These are phyloP conservation scores for Salticus scenicus DNA, from an alignment of 2,888 invertebrate species.

Conservation along the genomic window DNA sequence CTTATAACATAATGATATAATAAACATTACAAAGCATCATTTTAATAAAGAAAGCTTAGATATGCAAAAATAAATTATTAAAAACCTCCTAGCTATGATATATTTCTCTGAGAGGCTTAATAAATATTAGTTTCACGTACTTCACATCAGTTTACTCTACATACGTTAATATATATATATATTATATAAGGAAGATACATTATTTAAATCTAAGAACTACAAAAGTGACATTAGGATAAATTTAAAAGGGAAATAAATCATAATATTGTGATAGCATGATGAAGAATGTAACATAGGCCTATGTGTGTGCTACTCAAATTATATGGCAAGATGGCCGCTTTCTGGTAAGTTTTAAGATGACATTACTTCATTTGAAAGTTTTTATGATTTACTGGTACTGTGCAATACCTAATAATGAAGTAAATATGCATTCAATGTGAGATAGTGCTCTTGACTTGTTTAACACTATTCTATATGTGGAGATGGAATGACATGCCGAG, in stretches of 20 bases:
- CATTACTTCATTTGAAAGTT: not conserved
- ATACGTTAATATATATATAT: not conserved
- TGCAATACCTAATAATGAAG: not conserved
- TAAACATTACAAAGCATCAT: not conserved
- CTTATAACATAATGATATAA: not conserved
- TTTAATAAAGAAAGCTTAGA: not conserved
- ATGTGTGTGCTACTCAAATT: not conserved
- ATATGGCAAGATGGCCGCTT: constrained; percentile 60
- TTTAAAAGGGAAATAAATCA: not conserved
- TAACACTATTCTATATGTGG: constrained; percentile 40
- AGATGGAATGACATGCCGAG: constrained; percentile 64
- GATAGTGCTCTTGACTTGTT: not conserved
- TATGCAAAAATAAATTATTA: not conserved
- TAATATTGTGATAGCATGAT: not conserved
- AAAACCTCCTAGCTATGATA: not conserved
- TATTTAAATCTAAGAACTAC: not conserved
- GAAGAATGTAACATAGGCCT: not conserved
- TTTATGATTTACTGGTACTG: not conserved
- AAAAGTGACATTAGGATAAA: not conserved
- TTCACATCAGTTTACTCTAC: not conserved
- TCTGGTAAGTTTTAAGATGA: constrained; percentile 54
- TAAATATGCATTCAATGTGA: not conserved
- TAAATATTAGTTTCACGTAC: not conserved
- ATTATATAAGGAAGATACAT: not conserved
- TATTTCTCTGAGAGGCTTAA: not conserved